These are phyloP conservation scores for Ophioninae sp. DNA, from an alignment of 2,888 invertebrate species.

Conservation along the genomic window DNA sequence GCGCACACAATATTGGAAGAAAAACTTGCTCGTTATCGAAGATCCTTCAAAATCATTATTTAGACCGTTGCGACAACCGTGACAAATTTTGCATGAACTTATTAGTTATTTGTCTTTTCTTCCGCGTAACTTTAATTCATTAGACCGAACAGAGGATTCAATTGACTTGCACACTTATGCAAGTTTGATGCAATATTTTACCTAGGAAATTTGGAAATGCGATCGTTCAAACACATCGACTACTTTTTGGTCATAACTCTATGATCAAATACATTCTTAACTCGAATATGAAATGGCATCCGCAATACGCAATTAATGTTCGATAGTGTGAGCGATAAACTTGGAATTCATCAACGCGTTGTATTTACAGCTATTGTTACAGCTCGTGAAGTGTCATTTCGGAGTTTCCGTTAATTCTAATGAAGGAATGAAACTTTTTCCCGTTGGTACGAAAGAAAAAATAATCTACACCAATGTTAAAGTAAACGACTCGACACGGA, in stretches of 20 bases:
- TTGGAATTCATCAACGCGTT: constrained; percentile 44
- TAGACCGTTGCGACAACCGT: not conserved
- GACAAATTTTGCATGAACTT: not conserved
- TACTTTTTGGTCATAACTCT: not conserved
- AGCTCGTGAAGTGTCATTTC: constrained; percentile 20
- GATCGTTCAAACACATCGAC: not conserved
- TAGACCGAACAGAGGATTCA: not conserved
- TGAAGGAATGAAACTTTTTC: constrained; percentile 27
- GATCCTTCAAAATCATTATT: not conserved
- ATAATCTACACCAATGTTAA: constrained; percentile 68
- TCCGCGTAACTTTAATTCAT: not conserved
- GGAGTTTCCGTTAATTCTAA: constrained; percentile 18
- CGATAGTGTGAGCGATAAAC: constrained; percentile 37
- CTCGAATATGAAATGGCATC: constrained; percentile 18
- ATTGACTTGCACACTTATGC: not conserved
- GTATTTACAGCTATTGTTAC: constrained; percentile 50
- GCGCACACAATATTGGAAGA: not conserved
- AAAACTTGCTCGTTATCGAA: not conserved
- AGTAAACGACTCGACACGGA: constrained; percentile 53
- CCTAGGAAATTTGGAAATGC: not conserved
- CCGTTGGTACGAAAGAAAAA: constrained; percentile 59
- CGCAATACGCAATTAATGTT: constrained; percentile 24
- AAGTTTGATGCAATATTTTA: not conserved
- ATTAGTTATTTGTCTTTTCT: not conserved
- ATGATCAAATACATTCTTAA: not conserved